Evolutionary conservation across 1,140 invertebrate species (phyloP).

Genomic region (Agrilus planipennis): DNA sequence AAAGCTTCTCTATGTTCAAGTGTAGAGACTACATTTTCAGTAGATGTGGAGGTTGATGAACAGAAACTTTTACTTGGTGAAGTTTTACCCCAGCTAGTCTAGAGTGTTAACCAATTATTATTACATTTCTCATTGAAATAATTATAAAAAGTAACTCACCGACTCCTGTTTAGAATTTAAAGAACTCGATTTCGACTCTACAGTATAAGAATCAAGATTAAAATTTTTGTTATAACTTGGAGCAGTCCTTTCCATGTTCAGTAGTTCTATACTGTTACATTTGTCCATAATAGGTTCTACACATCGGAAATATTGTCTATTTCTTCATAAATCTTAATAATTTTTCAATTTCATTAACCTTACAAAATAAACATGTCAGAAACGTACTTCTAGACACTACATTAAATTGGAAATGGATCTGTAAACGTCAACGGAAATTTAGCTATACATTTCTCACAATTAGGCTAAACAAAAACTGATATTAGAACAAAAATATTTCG

Average conservation of each 20-base stretch:
- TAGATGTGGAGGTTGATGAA: slow-evolving; percentile 30
- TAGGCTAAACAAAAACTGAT: no score
- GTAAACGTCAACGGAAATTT: no score
- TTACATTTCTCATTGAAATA: slow-evolving; percentile 5
- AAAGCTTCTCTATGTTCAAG: slow-evolving; percentile 43
- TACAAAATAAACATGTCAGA: no score
- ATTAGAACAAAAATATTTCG: no score
- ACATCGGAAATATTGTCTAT: no score
- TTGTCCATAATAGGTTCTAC: no score
- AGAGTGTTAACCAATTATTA: slow-evolving; percentile 7
- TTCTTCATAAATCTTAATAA: no score
- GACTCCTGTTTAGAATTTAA: slow-evolving; percentile 70
- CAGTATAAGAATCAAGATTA: slow-evolving; percentile 65
- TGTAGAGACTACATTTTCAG: slow-evolving; percentile 32
- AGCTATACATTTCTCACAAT: no score
- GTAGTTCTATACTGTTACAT: slow-evolving; percentile 37
- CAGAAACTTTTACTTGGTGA: slow-evolving; percentile 27
- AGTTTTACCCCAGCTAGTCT: slow-evolving; percentile 23
- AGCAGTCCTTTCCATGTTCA: slow-evolving; percentile 40
- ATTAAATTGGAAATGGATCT: no score
- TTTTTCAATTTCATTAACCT: no score
- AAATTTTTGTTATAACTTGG: slow-evolving; percentile 48
- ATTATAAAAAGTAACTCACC: slow-evolving; percentile 38
- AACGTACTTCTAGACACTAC: no score
- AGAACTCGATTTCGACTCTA: slow-evolving; percentile 72